These are phyloP conservation scores for Microctenopoma stevenorrisi DNA, from an alignment of 2,797 vertebrate species.

Conservation along the genomic window DNA sequence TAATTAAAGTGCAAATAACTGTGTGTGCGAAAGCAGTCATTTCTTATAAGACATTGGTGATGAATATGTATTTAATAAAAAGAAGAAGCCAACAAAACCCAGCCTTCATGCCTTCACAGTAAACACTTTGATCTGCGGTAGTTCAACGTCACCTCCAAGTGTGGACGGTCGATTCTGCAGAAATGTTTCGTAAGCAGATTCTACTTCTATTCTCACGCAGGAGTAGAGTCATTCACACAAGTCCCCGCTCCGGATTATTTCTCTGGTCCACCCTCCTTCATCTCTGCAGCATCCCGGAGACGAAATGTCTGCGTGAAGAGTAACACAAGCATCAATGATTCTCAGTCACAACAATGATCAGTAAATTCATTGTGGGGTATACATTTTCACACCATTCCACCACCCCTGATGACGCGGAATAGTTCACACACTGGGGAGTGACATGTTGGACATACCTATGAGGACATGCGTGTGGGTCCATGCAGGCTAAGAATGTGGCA, in stretches of 20 bases:
- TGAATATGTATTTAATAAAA: too few species aligned
- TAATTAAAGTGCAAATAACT: constrained; percentile 74
- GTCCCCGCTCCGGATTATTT: background rate
- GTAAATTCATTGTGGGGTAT: background rate
- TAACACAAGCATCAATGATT: constrained; percentile 18
- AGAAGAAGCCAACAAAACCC: too few species aligned
- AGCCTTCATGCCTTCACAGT: background rate
- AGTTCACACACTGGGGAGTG: constrained; percentile 49
- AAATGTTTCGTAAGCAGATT: background rate
- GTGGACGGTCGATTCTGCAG: background rate
- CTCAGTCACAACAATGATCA: constrained; percentile 2
- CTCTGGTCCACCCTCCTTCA: background rate
- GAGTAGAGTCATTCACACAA: background rate
- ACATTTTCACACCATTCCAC: constrained; percentile 17
- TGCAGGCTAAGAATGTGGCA: background rate
- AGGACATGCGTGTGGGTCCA: constrained; percentile 10
- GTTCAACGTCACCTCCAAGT: background rate
- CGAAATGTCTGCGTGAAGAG: constrained; percentile 8
- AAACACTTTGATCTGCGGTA: background rate
- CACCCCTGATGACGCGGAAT: constrained; percentile 45
- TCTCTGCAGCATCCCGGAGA: constrained; percentile 9
- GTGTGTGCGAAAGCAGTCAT: too few species aligned
- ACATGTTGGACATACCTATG: constrained; percentile 31
- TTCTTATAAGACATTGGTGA: background rate
- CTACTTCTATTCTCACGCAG: background rate